These are phyloP conservation scores for Carabus problematicus DNA, from an alignment of 2,888 invertebrate species.

Conservation along the genomic window DNA sequence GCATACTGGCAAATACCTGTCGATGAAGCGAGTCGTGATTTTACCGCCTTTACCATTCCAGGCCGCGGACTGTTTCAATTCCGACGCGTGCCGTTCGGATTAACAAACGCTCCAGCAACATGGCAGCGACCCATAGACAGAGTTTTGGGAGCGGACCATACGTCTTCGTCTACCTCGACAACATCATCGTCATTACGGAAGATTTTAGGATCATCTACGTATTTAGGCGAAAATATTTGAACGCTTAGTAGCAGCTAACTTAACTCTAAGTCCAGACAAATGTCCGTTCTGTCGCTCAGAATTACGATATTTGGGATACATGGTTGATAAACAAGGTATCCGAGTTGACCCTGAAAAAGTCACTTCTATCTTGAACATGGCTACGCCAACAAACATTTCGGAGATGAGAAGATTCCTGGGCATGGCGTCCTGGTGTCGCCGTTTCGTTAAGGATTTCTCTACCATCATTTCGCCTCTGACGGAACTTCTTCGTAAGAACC, in stretches of 20 bases:
- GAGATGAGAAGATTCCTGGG: conserved; percentile 44
- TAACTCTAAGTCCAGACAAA: not conserved
- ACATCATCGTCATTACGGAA: conserved; percentile 17
- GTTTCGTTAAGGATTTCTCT: conserved; percentile 18
- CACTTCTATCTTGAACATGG: conserved; percentile 41
- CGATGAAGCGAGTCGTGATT: conserved; percentile 36
- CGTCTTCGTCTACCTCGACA: conserved; percentile 20
- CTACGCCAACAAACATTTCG: conserved; percentile 31
- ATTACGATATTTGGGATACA: conserved; percentile 50
- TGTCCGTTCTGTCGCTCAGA: conserved; percentile 23
- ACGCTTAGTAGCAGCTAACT: not conserved
- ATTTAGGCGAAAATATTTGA: not conserved
- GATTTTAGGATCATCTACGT: conserved; percentile 1
- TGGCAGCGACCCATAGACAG: conserved; percentile 12
- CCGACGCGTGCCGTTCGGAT: conserved; percentile 18
- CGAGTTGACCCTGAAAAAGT: conserved; percentile 44
- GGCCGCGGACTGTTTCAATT: conserved; percentile 19
- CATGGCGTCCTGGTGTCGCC: conserved; percentile 41
- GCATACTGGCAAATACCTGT: conserved; percentile 48
- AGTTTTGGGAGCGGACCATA: conserved; percentile 9
- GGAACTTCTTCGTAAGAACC: not conserved
- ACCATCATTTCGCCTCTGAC: not conserved
- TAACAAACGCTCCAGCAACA: conserved; percentile 15
- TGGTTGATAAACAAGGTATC: conserved; percentile 47
- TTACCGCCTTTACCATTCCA: conserved; percentile 49